These are phyloP conservation scores for Drosophila multiciliata DNA, from an alignment of 2,888 invertebrate species.

Conservation along the genomic window DNA sequence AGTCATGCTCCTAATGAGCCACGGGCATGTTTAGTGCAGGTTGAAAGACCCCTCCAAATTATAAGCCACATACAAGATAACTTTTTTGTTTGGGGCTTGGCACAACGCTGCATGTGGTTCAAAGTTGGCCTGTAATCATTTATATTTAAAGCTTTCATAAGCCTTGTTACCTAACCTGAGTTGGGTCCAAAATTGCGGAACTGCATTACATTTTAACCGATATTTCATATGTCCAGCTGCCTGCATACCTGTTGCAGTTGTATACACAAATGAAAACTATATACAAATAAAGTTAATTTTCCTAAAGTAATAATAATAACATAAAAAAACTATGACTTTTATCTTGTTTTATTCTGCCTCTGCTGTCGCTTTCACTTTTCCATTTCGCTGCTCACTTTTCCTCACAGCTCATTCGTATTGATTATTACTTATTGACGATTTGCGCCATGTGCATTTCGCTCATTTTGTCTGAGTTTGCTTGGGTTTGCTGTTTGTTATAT, in stretches of 20 bases:
- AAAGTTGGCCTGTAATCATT: slow-evolving; percentile 36
- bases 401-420: slow-evolving; percentile 60
- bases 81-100: slow-evolving; percentile 56
- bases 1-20: slow-evolving; percentile 70
- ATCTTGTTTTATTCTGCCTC: slow-evolving; percentile 55
- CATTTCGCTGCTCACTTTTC: slow-evolving; percentile 63
- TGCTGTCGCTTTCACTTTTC: slow-evolving; percentile 73
- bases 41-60: slow-evolving; percentile 42
- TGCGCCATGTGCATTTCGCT: slow-evolving; percentile 41
- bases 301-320: slow-evolving; percentile 21
- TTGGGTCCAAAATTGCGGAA: slow-evolving; percentile 64
- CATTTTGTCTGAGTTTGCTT: slow-evolving; percentile 29
- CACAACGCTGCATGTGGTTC: slow-evolving; percentile 36
- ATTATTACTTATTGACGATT: slow-evolving; percentile 70
- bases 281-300: slow-evolving; percentile 63
- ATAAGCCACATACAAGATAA: slow-evolving; percentile 16
- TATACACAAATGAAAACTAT: slow-evolving; percentile 18
- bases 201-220: slow-evolving; percentile 53
- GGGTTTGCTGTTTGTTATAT: slow-evolving; percentile 22
- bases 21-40: slow-evolving; percentile 58
- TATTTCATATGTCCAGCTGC: slow-evolving; percentile 33
- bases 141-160: slow-evolving; percentile 41
- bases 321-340: slow-evolving; percentile 17
- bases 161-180: slow-evolving; percentile 64
- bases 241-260: slow-evolving; percentile 31